Conservation (phyloP, 2,888 invertebrate species). For the Scelioninae gen. 1 region DNA sequence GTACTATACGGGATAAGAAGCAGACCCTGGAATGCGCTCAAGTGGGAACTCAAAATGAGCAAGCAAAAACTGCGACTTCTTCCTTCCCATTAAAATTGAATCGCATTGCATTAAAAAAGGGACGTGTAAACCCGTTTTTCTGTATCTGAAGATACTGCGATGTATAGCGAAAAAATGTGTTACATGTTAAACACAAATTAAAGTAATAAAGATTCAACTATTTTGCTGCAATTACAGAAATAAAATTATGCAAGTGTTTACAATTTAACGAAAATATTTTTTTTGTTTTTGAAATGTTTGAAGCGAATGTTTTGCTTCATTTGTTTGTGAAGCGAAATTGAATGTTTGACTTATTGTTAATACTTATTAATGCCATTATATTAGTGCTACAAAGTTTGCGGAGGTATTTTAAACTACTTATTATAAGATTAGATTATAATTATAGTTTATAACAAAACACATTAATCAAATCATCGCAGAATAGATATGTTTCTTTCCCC, state of each 20-base stretch:
- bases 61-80: slow-evolving; percentile 59
- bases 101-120: slow-evolving; percentile 47
- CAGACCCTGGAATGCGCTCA: slow-evolving; percentile 40
- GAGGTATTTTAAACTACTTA: slow-evolving; percentile 5
- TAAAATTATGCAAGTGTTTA: neutral
- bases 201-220: no score
- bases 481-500: slow-evolving; percentile 28
- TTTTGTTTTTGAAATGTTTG: no score
- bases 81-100: slow-evolving; percentile 62
- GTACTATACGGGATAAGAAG: slow-evolving; percentile 52
- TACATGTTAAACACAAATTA: slow-evolving; percentile 6
- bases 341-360: neutral
- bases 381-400: slow-evolving; percentile 1
- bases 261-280: no score
- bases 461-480: slow-evolving; percentile 40
- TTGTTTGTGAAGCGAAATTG: neutral
- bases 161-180: slow-evolving; percentile 42
- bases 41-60: slow-evolving; percentile 60
- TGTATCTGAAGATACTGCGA: slow-evolving; percentile 20
- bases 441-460: slow-evolving; percentile 40
- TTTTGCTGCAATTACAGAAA: no score
- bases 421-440: slow-evolving; percentile 23
- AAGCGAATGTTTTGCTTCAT: no score
- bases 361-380: slow-evolving; percentile 25
- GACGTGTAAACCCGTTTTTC: slow-evolving; percentile 42